Conservation (phyloP, 2,113 vertebrate species). For the Myxocyprinus asiaticus region DNA sequence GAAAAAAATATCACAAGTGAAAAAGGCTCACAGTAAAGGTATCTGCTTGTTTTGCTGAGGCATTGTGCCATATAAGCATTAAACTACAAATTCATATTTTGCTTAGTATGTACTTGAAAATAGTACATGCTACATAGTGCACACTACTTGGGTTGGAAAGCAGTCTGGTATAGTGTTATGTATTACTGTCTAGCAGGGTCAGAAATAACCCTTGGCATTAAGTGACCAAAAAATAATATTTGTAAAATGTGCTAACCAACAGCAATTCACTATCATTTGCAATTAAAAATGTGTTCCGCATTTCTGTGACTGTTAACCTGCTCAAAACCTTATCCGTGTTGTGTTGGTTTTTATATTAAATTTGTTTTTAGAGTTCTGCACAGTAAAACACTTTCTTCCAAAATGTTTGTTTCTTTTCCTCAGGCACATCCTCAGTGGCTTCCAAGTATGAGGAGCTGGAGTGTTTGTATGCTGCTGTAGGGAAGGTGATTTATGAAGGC, state of each 20-base stretch:
- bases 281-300: no score
- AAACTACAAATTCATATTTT: no score
- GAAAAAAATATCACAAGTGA: not conserved
- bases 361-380: not conserved
- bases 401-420: constrained; percentile 33
- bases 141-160: no score
- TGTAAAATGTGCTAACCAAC: no score
- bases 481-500: constrained; percentile 98
- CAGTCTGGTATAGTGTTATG: no score
- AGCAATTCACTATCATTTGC: not conserved
- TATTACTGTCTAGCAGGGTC: no score
- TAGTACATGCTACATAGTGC: no score
- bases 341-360: not conserved
- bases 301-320: not conserved
- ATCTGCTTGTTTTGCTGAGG: not conserved
- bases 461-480: constrained; percentile 93
- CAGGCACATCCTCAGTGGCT: constrained; percentile 93
- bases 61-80: no score
- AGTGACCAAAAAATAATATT: no score
- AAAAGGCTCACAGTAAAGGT: not conserved
- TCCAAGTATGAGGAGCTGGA: constrained; percentile 97
- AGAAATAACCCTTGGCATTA: no score
- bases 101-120: no score
- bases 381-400: not conserved
- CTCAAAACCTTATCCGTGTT: not conserved